These are phyloP conservation scores for Taeniopygia guttata DNA, from an alignment of 2,797 vertebrate species.

Conservation along the genomic window DNA sequence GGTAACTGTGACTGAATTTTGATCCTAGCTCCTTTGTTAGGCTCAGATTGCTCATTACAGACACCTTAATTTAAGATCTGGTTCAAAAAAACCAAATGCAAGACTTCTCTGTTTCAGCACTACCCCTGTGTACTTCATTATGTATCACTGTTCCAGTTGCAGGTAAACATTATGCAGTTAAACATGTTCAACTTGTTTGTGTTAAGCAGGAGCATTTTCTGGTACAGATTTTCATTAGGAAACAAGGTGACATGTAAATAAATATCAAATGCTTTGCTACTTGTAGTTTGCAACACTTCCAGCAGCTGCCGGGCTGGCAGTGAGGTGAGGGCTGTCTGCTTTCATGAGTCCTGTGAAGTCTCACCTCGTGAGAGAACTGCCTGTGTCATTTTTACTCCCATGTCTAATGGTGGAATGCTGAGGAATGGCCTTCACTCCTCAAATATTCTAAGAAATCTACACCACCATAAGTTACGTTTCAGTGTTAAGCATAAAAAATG, in stretches of 20 bases:
- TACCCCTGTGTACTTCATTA: neutral
- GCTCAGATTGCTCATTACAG: neutral
- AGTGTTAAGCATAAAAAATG: neutral
- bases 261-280: neutral
- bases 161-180: neutral
- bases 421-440: neutral
- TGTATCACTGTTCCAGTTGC: neutral
- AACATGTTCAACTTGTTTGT: neutral
- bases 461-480: neutral
- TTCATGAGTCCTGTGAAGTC: neutral
- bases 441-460: neutral
- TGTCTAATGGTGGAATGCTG: neutral
- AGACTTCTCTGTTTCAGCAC: neutral
- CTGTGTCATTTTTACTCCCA: neutral
- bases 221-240: neutral
- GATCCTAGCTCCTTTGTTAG: neutral
- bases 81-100: neutral
- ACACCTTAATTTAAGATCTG: neutral
- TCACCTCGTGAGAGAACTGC: neutral
- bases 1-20: neutral
- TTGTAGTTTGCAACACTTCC: neutral
- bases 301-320: neutral
- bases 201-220: neutral
- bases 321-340: neutral
- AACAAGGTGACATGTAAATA: neutral